Evolutionary conservation across 2,888 invertebrate genomes (phyloP).

Genomic region (Phyllotreta striolata): DNA sequence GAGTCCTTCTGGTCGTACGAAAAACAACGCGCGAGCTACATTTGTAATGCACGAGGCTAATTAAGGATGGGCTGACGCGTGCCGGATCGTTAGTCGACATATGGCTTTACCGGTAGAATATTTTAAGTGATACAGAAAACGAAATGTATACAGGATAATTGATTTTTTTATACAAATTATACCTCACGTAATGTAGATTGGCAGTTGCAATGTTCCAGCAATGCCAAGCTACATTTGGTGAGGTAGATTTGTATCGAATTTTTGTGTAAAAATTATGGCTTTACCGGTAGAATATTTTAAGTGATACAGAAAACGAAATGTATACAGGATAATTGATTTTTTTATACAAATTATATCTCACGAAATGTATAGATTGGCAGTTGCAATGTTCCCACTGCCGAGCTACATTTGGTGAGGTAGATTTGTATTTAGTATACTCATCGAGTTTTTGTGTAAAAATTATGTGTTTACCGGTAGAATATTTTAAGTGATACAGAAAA

Average conservation of each 20-base stretch:
- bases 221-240: slow-evolving; percentile 40
- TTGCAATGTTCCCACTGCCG: too few relatives aligned
- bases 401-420: slow-evolving; percentile 39
- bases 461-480: slow-evolving; percentile 46
- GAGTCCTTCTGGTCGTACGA: slow-evolving; percentile 44
- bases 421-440: slow-evolving; percentile 45
- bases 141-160: too few relatives aligned
- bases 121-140: slow-evolving; percentile 7
- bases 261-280: slow-evolving; percentile 47
- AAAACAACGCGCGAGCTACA: slow-evolving; percentile 37
- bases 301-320: not conserved
- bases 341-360: too few relatives aligned
- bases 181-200: too few relatives aligned
- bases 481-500: slow-evolving; percentile 9
- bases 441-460: slow-evolving; percentile 43
- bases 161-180: too few relatives aligned
- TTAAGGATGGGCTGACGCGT: slow-evolving; percentile 44
- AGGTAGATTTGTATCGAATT: slow-evolving; percentile 43
- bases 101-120: slow-evolving; percentile 45
- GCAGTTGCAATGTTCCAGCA: too few relatives aligned
- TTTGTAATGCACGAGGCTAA: slow-evolving; percentile 44
- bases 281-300: slow-evolving; percentile 40
- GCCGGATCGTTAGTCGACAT: slow-evolving; percentile 45
- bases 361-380: too few relatives aligned
- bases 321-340: too few relatives aligned